A percentile compares a stretch with the other conserved stretches of the same genome.
Evolutionary conservation across 2,888 invertebrate genomes (phyloP).

Genomic region (Ethmia dodecea): DNA sequence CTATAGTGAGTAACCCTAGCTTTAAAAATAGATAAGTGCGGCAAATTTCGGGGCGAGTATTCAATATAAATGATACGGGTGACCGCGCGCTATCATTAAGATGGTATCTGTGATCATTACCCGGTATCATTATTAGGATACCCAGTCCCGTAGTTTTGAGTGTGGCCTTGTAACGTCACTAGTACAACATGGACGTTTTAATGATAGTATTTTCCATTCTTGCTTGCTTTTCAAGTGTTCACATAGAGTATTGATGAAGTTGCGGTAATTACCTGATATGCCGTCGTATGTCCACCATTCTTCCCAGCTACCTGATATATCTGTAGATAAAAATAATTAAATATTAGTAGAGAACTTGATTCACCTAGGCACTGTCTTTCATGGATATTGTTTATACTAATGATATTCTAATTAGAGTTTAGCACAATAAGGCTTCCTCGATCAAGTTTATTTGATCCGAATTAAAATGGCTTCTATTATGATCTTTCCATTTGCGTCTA

Average conservation of each 20-base stretch:
- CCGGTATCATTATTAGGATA: slow-evolving; percentile 29
- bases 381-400: too few species aligned
- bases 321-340: slow-evolving; percentile 60
- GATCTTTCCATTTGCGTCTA: too few species aligned
- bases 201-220: not conserved
- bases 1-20: too few species aligned
- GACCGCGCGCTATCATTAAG: slow-evolving; percentile 55
- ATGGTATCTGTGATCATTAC: slow-evolving; percentile 63
- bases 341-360: too few species aligned
- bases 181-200: not conserved
- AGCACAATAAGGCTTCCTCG: too few species aligned
- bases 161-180: not conserved
- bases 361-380: too few species aligned
- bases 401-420: too few species aligned
- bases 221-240: not conserved
- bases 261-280: slow-evolving; percentile 83
- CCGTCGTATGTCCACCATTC: slow-evolving; percentile 94
- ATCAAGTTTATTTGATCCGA: too few species aligned
- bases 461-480: too few species aligned
- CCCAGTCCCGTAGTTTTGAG: not conserved
- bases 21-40: slow-evolving; percentile 27
- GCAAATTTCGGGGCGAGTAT: slow-evolving; percentile 32
- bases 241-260: not conserved
- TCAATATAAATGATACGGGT: slow-evolving; percentile 49
- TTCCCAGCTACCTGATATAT: slow-evolving; percentile 88